Base-by-base conservation (phyloP, 2,113 vertebrate genomes). In the Larimichthys polyactis region DNA sequence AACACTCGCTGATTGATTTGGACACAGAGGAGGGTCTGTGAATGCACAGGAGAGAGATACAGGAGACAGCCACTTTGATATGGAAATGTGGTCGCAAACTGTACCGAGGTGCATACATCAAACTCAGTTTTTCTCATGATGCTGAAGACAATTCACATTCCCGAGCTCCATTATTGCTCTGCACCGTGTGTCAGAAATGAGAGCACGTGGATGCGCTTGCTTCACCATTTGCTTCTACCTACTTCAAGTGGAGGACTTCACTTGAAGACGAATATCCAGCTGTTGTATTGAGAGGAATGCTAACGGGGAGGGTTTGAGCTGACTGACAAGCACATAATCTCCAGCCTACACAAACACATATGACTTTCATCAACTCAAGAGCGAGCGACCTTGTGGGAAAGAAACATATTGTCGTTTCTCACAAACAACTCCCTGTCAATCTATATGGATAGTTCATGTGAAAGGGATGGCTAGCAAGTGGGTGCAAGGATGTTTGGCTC, bases 31-130 rank as follows among this genome's bases (percentile, higher is more conserved):
- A 69, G 58, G 81, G 77, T 64, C 16, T 72, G 55, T 16, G 63
- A 40, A 74, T 32, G 71, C 59, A 71, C 57, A 10, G 49, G 66
- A 54, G 58, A 20, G 29, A 49, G 57, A 71, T 14, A 62, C 40
- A 69, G 75, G 49, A 74, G 63, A 70, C 44, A 32, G 62, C n/a
- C 48, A 62, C 83, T 85, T 85, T 83, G 87, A 89, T 80, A 80
- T 85, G 79, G 71, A 83, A 85, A 88, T 88, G 62, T 15, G 46
- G n/a, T 76, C n/a, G 54, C 80, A 51, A 71, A 76, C 40, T 76
- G 79, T 76, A 79, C 78, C 49, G 19, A 62, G 59, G 71, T 20
- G n/a, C 59, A 49, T 40, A 84, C 48, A 76, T 82, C 79, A 76
- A 73, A 64, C 55, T 36, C 49, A 24, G 52, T 65, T 57, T 58